These are phyloP conservation scores for Gadus chalcogrammus DNA, from an alignment of 2,113 vertebrate genomes.

Conservation along the genomic window DNA sequence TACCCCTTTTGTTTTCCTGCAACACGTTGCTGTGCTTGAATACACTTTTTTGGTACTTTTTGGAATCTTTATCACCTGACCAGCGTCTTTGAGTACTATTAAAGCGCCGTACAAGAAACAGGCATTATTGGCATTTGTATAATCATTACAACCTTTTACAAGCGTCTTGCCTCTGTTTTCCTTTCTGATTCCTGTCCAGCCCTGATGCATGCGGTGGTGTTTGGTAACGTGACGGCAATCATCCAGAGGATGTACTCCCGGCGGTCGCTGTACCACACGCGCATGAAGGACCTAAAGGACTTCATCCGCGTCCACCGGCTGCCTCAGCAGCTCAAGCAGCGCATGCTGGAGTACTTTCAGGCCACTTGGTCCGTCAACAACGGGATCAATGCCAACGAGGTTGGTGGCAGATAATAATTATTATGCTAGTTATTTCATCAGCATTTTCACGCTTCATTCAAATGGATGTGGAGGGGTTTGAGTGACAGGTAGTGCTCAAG, in stretches of 20 bases:
- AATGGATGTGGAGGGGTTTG: too few relatives aligned
- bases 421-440: too few relatives aligned
- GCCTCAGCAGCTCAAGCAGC: constrained; percentile 92
- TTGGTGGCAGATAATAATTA: constrained; percentile 38
- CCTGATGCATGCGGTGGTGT: constrained; percentile 95
- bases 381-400: constrained; percentile 94
- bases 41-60: too few relatives aligned
- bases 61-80: too few relatives aligned
- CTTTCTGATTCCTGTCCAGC: constrained; percentile 62
- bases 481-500: too few relatives aligned
- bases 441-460: too few relatives aligned
- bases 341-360: constrained; percentile 96
- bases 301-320: constrained; percentile 92
- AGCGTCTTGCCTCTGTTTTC: neutral
- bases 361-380: constrained; percentile 97
- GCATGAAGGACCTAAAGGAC: constrained; percentile 96
- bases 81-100: too few relatives aligned
- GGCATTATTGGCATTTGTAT: too few relatives aligned
- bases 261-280: constrained; percentile 93
- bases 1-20: neutral
- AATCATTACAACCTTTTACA: too few relatives aligned
- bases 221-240: constrained; percentile 95
- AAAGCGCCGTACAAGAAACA: too few relatives aligned
- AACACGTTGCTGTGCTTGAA: too few relatives aligned
- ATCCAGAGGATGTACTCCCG: constrained; percentile 98